Percentiles rank a stretch among this genome's conserved stretches.
These are phyloP conservation scores for Dipodomys ordii DNA, from an alignment of 2,113 vertebrate species.

Conservation along the genomic window DNA sequence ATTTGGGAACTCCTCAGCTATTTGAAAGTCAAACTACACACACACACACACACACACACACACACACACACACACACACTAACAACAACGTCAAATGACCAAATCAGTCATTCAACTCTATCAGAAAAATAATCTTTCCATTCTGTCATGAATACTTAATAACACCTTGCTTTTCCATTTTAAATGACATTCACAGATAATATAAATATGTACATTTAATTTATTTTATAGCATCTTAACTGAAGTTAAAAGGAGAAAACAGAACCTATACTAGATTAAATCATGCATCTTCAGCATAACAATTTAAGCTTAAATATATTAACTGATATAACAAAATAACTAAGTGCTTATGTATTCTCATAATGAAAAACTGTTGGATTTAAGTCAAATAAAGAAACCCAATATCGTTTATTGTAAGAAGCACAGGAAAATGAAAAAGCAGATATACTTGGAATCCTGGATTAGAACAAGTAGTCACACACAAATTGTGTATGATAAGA, in stretches of 20 bases:
- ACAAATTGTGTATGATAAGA: neutral
- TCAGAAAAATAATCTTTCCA: neutral
- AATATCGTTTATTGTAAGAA: neutral
- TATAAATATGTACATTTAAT: neutral
- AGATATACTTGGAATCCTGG: neutral
- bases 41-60: neutral
- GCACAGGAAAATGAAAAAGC: neutral
- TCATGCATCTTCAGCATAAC: neutral
- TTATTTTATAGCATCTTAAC: neutral
- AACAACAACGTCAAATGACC: neutral
- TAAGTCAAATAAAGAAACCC: neutral
- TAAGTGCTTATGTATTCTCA: neutral
- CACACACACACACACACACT: neutral
- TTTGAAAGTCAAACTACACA: neutral
- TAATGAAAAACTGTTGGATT: constrained; percentile 29
- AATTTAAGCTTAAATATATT: neutral
- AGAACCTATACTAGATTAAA: constrained; percentile 1
- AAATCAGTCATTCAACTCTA: neutral
- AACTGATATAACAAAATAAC: neutral
- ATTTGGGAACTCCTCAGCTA: neutral
- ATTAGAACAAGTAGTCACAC: neutral
- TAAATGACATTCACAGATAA: neutral
- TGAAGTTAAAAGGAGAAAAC: constrained; percentile 18
- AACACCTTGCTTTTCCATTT: neutral
- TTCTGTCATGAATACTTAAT: constrained; percentile 5